These are phyloP conservation scores for Gavialis gangeticus DNA, from an alignment of 2,113 vertebrate genomes.

Conservation along the genomic window DNA sequence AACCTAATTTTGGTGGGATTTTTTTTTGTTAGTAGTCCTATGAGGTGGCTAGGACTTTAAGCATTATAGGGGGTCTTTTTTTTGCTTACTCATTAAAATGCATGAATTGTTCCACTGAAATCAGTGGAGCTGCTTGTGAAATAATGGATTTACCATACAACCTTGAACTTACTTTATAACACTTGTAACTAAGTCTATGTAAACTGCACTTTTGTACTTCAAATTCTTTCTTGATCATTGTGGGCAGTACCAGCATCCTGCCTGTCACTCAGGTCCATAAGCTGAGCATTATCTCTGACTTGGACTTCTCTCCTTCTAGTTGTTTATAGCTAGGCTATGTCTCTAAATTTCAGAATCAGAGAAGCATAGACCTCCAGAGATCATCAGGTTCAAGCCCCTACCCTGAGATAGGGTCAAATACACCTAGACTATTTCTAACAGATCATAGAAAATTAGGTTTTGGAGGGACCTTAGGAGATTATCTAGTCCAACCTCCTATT, in stretches of 20 bases:
- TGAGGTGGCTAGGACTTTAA: neutral
- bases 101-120: neutral
- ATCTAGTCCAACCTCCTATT: too few species aligned
- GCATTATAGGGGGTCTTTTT: neutral
- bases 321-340: neutral
- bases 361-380: too few species aligned
- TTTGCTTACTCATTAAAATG: neutral
- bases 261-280: neutral
- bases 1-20: neutral
- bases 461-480: too few species aligned
- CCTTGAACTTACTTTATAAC: neutral
- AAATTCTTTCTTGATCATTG: neutral
- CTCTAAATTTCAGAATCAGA: neutral
- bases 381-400: too few species aligned
- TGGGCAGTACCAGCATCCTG: neutral
- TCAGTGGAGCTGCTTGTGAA: neutral
- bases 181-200: neutral
- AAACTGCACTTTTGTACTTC: neutral
- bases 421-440: too few species aligned
- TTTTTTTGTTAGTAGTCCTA: neutral
- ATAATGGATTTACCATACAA: neutral
- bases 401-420: too few species aligned
- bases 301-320: neutral
- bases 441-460: too few species aligned
- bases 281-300: neutral